Evolutionary conservation across 2,113 vertebrate species (phyloP).

Genomic region (Syrmaticus mikado): DNA sequence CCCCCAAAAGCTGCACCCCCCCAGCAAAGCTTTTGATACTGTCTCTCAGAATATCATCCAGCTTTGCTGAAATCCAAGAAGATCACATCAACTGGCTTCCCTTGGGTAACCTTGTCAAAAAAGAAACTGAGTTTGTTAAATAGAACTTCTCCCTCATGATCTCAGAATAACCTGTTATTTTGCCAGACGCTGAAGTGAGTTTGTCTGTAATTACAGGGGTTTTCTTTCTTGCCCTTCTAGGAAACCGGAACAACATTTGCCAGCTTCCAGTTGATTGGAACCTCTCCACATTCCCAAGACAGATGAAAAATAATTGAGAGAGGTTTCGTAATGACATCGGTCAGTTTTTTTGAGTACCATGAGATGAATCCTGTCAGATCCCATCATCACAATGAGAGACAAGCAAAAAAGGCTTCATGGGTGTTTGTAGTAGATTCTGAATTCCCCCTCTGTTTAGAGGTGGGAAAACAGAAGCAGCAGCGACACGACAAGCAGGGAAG

Average conservation of each 20-base stretch:
- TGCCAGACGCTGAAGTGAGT: background rate
- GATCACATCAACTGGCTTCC: too few relatives aligned
- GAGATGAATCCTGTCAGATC: background rate
- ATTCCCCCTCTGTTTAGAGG: background rate
- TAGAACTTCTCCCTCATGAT: background rate
- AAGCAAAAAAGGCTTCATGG: background rate
- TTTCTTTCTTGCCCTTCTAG: background rate
- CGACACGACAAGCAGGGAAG: background rate
- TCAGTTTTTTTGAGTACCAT: background rate
- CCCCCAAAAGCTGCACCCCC: too few relatives aligned
- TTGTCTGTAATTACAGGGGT: background rate
- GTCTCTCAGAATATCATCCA: too few relatives aligned
- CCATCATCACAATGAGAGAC: background rate
- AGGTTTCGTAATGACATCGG: background rate
- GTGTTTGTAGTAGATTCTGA: background rate
- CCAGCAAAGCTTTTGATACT: too few relatives aligned
- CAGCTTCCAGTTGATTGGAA: background rate
- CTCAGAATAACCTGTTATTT: background rate
- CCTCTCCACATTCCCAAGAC: background rate
- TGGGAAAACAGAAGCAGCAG: background rate
- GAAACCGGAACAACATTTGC: background rate
- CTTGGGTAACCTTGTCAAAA: background rate
- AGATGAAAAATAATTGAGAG: background rate
- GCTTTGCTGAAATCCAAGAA: too few relatives aligned
- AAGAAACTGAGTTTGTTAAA: background rate